Base-by-base conservation (phyloP, 35 echinoderm and acorn worm species). In the Hemicentrotus pulcherrimus region DNA sequence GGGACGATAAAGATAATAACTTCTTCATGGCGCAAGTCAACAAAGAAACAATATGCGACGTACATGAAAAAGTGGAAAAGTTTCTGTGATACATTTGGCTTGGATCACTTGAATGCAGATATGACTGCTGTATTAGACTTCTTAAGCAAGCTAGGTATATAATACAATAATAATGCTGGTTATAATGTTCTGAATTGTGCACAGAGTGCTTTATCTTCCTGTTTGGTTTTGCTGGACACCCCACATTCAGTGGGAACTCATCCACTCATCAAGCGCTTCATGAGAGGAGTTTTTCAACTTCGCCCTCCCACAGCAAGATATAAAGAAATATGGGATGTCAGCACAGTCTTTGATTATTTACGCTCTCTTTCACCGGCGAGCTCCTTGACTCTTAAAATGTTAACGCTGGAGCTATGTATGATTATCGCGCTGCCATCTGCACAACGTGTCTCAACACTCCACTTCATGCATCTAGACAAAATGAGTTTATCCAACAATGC, bases 141-240 rank as follows among this genome's bases (percentile, higher is more conserved):
- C 33, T 45, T 95, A 18, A 92, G 45, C 24, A 47, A 91, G 19
- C 50, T 94, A n/a, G n/a, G n/a, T n/a, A n/a, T n/a, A 48, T 32
- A 24, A 0, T 31, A 31, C 59, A 35, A 31, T 31, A 9, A 86
- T 86, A 86, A 32, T 46, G 91, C 86, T 91, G n/a, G 61, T 18
- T 98, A 97, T 88, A 96, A 89, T 61, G 92, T 92, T 35, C 32
- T 98, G 35, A 98, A 98, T 70, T 94, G 95, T 32, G 96, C 95
- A 91, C 31, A 94, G 3, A 95, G 95, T 96, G 96, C 96, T 24
- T 55, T 97, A 15, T 95, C 96, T 6, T 94, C 92, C 1, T 94
- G 95, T 95, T 31, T 97, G 24, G 35, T 32, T 30, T 30, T 87
- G 86, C 46, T 94, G 3, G 22, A 71, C 58, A 65, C 28, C 78